Conservation (phyloP, 1,140 invertebrate species). For the Drosophila pandora region DNA sequence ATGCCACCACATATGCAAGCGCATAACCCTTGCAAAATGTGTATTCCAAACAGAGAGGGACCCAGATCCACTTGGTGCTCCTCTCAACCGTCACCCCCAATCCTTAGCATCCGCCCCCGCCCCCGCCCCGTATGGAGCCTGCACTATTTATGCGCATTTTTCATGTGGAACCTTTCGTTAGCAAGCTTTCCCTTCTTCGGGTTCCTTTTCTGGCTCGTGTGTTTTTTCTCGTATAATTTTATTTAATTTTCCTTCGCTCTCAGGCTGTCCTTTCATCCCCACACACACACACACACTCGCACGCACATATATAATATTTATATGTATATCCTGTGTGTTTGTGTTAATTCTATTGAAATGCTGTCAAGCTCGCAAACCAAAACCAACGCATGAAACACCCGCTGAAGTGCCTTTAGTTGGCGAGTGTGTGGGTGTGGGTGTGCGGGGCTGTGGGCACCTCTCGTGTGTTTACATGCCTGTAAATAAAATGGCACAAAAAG, state of each 20-base stretch:
- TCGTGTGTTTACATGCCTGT: constrained; percentile 70
- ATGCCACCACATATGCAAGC: constrained; percentile 33
- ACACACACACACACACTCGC: neutral
- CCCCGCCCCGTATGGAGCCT: constrained; percentile 9
- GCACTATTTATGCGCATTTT: constrained; percentile 78
- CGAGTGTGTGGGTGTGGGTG: constrained; percentile 19
- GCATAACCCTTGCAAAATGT: constrained; percentile 23
- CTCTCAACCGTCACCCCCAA: neutral
- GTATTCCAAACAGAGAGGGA: constrained; percentile 21
- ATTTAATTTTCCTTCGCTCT: constrained; percentile 75
- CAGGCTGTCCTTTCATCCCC: constrained; percentile 46
- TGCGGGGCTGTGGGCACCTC: constrained; percentile 36
- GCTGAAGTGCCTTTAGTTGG: constrained; percentile 50
- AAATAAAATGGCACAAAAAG: constrained; percentile 64
- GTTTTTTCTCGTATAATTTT: constrained; percentile 72
- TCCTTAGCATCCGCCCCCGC: constrained; percentile 14
- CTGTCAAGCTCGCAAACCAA: constrained; percentile 77
- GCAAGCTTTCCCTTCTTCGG: constrained; percentile 39
- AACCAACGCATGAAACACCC: constrained; percentile 75
- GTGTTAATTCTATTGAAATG: constrained; percentile 81
- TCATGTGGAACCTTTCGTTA: constrained; percentile 48
- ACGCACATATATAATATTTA: constrained; percentile 4
- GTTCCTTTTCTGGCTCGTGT: constrained; percentile 26
- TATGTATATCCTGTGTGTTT: constrained; percentile 30
- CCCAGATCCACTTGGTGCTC: constrained; percentile 49